Conservation (phyloP, 1,140 invertebrate species). For the Cherax destructor region DNA sequence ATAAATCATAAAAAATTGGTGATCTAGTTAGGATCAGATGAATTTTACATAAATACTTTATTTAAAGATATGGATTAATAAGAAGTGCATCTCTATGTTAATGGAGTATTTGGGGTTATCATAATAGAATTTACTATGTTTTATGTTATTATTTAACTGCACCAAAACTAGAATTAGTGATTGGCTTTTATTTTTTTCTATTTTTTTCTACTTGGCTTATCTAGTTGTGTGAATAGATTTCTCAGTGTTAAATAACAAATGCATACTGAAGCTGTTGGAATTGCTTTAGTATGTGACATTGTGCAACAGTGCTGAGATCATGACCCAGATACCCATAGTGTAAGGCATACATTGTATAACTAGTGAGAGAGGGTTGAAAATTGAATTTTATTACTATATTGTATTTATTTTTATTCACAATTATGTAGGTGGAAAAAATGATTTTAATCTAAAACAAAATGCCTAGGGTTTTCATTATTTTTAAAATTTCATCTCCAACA, state of each 20-base stretch:
- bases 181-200: neutral
- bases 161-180: neutral
- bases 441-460: too few species aligned
- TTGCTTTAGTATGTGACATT: neutral
- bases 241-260: neutral
- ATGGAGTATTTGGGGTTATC: conserved; percentile 5
- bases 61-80: neutral
- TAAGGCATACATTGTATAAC: neutral
- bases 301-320: neutral
- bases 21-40: neutral
- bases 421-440: too few species aligned
- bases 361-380: neutral
- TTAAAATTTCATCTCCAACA: too few species aligned
- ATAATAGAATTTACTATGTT: neutral
- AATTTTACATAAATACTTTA: neutral
- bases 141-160: neutral
- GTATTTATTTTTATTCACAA: too few species aligned
- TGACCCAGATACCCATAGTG: neutral
- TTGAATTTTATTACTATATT: too few species aligned
- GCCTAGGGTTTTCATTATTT: too few species aligned
- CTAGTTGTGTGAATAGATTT: neutral
- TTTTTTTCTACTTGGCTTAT: neutral
- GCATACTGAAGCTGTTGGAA: conserved; percentile 7
- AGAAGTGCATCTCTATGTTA: neutral
- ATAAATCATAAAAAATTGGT: neutral